phyloP scores from a whole-genome alignment of 2,888 invertebrate genomes.

The Leptinotarsa juncta region DNA sequence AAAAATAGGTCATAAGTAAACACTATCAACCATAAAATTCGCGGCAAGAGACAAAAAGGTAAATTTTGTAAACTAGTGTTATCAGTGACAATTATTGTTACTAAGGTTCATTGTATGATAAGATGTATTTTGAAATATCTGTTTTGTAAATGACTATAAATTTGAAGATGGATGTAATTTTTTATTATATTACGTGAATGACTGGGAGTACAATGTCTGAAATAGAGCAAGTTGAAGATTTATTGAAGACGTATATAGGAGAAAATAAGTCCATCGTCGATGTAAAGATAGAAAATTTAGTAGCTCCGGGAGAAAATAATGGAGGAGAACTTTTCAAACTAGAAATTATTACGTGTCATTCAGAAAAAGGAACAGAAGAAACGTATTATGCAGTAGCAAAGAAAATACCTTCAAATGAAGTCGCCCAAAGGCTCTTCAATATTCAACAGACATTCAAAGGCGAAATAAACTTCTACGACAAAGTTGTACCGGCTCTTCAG shows the following conservation, averaged over 20 bases:
- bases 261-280: slow-evolving; percentile 23
- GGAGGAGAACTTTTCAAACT: slow-evolving; percentile 35
- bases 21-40: no score
- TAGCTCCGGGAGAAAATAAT: slow-evolving; percentile 38
- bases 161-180: no score
- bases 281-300: slow-evolving; percentile 10
- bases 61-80: no score
- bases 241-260: slow-evolving; percentile 27
- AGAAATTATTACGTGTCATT: slow-evolving; percentile 25
- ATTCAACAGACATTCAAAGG: slow-evolving; percentile 66
- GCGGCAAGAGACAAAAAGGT: no score
- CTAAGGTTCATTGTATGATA: no score
- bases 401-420: not conserved
- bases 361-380: slow-evolving; percentile 13
- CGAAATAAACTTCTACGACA: slow-evolving; percentile 67
- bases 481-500: slow-evolving; percentile 64
- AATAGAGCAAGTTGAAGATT: not conserved
- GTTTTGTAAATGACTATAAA: no score
- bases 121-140: no score
- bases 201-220: not conserved
- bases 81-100: no score
- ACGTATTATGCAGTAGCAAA: slow-evolving; percentile 20
- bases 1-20: no score
- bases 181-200: no score
- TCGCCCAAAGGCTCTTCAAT: slow-evolving; percentile 59